Evolutionary conservation across 2,888 invertebrate genomes (phyloP).

Genomic region (Limnephilus auricula): DNA sequence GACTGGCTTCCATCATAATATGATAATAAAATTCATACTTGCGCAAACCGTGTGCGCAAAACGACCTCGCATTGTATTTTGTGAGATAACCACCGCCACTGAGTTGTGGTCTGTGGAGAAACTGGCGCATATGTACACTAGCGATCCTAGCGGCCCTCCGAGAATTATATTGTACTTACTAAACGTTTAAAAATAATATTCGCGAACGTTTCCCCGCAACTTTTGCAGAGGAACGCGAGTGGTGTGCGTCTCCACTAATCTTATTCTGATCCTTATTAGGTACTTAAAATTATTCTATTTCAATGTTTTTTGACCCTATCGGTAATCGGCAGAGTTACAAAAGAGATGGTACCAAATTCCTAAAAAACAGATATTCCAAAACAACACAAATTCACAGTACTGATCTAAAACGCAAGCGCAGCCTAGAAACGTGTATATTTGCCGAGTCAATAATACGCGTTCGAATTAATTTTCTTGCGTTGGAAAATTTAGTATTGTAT

Average conservation of each 20-base stretch:
- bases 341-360: neutral
- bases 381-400: neutral
- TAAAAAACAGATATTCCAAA: neutral
- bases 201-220: constrained; percentile 35
- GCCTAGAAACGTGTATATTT: too few relatives aligned
- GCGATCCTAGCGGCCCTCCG: constrained; percentile 47
- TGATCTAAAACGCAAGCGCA: neutral
- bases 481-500: too few relatives aligned
- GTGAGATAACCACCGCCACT: neutral
- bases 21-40: constrained; percentile 48
- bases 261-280: constrained; percentile 20
- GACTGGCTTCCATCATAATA: constrained; percentile 20
- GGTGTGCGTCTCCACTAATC: constrained; percentile 54
- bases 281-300: neutral
- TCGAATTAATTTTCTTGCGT: too few relatives aligned
- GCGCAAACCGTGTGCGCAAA: constrained; percentile 37
- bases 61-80: constrained; percentile 22
- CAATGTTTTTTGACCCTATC: neutral
- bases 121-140: neutral
- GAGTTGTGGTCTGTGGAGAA: neutral
- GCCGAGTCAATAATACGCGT: too few relatives aligned
- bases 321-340: neutral
- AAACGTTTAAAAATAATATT: constrained; percentile 51
- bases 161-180: constrained; percentile 44
- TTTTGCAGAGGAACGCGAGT: constrained; percentile 35